A percentile compares a stretch with the other conserved stretches of the same genome.
These are phyloP conservation scores for Epinotia ramella DNA, from an alignment of 2,888 invertebrate genomes.

Conservation along the genomic window DNA sequence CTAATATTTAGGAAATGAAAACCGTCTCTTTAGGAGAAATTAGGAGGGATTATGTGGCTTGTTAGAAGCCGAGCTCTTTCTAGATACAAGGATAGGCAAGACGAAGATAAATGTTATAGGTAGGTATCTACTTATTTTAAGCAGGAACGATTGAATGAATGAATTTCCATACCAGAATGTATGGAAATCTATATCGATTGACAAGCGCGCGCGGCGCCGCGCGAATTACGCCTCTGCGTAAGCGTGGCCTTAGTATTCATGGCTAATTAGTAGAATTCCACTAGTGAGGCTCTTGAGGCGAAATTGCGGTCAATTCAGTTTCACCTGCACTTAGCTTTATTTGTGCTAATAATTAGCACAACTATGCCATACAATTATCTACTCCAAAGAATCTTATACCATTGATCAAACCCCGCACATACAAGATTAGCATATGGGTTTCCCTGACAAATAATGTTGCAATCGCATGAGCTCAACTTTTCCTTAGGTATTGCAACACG, in stretches of 20 bases:
- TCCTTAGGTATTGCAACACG: background rate
- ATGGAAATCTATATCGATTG: too few relatives aligned
- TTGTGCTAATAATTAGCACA: slow-evolving; percentile 14
- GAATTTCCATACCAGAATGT: too few relatives aligned
- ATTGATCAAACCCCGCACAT: background rate
- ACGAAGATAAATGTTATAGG: too few relatives aligned
- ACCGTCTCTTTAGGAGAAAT: too few relatives aligned
- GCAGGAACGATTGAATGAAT: too few relatives aligned
- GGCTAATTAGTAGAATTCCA: background rate
- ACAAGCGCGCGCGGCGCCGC: too few relatives aligned
- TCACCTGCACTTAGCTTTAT: background rate
- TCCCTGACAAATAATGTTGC: background rate
- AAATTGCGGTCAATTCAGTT: slow-evolving; percentile 17
- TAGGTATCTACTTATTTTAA: too few relatives aligned
- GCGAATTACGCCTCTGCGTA: too few relatives aligned
- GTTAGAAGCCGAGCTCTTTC: too few relatives aligned
- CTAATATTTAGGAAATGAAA: too few relatives aligned
- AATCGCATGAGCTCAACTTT: background rate
- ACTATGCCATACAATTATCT: background rate
- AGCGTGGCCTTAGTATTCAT: background rate
- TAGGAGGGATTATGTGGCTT: too few relatives aligned
- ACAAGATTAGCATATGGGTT: slow-evolving; percentile 1
- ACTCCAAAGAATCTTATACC: background rate
- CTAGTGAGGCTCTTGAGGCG: background rate
- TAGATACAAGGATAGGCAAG: too few relatives aligned